A percentile compares a stretch with the other conserved stretches of the same genome.
phyloP scores from a whole-genome alignment of 2,113 vertebrate genomes.

The Cathartes aura region DNA sequence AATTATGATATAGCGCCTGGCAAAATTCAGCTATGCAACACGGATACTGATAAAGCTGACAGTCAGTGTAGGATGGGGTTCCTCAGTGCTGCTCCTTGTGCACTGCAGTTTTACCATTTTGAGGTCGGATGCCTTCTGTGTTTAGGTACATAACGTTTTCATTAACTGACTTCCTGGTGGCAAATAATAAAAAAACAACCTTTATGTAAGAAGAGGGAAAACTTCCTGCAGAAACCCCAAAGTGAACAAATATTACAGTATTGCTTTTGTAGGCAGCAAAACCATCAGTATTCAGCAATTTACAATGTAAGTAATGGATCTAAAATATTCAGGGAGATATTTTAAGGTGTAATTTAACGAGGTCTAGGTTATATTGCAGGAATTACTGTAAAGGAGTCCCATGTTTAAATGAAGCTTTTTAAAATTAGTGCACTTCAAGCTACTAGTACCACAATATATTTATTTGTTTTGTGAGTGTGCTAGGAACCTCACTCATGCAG shows the following conservation, averaged over 20 bases:
- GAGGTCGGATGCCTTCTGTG: not conserved
- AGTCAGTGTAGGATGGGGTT: rapidly evolving
- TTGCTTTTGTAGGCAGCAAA: not conserved
- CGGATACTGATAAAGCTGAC: not conserved
- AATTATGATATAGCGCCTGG: not conserved
- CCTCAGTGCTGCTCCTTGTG: not conserved
- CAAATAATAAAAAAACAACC: not conserved
- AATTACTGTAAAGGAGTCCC: not conserved
- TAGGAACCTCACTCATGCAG: not conserved
- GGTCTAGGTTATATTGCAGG: not conserved
- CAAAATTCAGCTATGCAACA: rapidly evolving
- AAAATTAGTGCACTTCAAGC: not conserved
- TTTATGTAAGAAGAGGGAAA: not conserved
- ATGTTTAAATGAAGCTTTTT: not conserved
- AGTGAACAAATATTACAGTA: not conserved
- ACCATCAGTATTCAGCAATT: not conserved
- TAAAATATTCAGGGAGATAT: not conserved
- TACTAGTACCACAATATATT: not conserved
- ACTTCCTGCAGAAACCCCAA: not conserved
- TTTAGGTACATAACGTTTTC: not conserved
- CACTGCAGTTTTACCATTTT: not conserved
- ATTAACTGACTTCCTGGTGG: not conserved
- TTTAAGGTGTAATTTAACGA: not conserved
- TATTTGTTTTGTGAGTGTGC: not conserved
- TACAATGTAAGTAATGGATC: not conserved